Conservation (phyloP, 2,797 vertebrate genomes). For the Acropternis orthonyx region DNA sequence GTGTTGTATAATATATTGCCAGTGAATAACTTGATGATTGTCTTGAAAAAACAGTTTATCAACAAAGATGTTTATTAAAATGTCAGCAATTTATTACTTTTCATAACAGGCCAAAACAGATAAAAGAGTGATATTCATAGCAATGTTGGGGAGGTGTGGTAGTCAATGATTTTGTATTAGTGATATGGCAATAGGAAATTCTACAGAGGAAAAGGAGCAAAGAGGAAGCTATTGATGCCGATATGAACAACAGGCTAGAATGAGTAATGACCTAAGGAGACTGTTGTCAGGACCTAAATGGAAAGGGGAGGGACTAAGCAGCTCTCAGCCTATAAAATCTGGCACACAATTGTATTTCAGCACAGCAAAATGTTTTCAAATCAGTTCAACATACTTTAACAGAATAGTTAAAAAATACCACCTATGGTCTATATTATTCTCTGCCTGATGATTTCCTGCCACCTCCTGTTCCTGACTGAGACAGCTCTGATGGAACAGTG, state of each 20-base stretch:
- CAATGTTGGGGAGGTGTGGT: background rate
- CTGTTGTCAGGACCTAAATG: background rate
- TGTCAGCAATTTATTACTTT: rapidly evolving
- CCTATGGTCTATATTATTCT: background rate
- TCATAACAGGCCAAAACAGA: background rate
- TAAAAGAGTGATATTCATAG: background rate
- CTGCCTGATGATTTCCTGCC: background rate
- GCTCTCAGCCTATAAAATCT: background rate
- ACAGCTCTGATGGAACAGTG: background rate
- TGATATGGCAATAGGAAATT: background rate
- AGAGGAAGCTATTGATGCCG: background rate
- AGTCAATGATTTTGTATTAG: background rate
- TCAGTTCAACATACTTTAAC: background rate
- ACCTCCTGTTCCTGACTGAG: background rate
- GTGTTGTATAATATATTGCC: background rate
- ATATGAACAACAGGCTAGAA: background rate
- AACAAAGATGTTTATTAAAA: background rate
- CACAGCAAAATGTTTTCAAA: background rate
- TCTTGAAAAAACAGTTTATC: background rate
- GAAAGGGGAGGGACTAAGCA: background rate
- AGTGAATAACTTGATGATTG: background rate
- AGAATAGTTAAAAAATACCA: background rate
- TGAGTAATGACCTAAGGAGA: background rate
- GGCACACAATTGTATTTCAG: background rate
- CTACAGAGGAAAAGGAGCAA: background rate